Evolutionary conservation across 2,113 vertebrate species (phyloP).

Genomic region (Calonectris borealis): DNA sequence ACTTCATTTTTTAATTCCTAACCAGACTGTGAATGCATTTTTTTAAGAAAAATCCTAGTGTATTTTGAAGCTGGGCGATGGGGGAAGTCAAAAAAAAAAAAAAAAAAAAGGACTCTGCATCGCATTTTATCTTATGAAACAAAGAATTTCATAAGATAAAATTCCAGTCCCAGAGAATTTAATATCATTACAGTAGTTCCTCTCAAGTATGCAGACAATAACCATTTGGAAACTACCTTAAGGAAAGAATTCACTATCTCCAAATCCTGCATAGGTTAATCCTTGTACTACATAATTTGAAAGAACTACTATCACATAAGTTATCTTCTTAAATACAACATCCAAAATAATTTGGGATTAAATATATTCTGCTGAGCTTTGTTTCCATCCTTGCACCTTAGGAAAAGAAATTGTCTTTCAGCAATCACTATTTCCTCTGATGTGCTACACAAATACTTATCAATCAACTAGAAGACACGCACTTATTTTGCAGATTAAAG

Average conservation of each 20-base stretch:
- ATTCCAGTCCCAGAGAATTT: not conserved
- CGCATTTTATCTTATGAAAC: not conserved
- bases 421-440: not conserved
- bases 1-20: not conserved
- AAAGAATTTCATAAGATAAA: not conserved
- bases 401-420: not conserved
- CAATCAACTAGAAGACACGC: not conserved
- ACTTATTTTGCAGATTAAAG: not conserved
- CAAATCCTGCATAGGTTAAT: not conserved
- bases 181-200: not conserved
- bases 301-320: not conserved
- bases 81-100: not conserved
- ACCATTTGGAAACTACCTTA: not conserved
- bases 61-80: not conserved
- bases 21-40: not conserved
- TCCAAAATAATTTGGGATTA: not conserved
- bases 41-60: not conserved
- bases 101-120: not conserved
- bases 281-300: not conserved
- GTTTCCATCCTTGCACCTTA: not conserved
- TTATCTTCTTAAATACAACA: not conserved
- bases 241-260: not conserved
- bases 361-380: not conserved
- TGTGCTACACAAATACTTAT: not conserved
- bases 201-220: not conserved